phyloP scores from a whole-genome alignment of 2,888 invertebrate species.

The Agrenia bidenticulata region DNA sequence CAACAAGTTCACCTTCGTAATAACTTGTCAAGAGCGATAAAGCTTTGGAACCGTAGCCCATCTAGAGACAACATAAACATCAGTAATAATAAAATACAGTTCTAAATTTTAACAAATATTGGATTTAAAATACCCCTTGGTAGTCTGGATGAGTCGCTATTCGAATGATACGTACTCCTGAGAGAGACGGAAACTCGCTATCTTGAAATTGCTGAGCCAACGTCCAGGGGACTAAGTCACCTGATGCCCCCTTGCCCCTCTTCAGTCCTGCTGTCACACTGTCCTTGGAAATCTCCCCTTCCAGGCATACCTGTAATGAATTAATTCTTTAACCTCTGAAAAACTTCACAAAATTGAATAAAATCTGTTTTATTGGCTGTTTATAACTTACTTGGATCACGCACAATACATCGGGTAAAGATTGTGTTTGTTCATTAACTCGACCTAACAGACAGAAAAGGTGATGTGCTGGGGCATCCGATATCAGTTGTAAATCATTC shows the following conservation, averaged over 20 bases:
- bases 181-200: slow-evolving; percentile 83
- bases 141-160: slow-evolving; percentile 99
- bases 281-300: slow-evolving; percentile 65
- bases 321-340: neutral
- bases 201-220: slow-evolving; percentile 95
- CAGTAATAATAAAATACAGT: too few relatives aligned
- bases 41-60: slow-evolving; percentile 95
- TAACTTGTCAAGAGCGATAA: slow-evolving; percentile 81
- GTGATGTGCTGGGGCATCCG: slow-evolving; percentile 98
- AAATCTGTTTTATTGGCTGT: neutral
- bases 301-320: slow-evolving; percentile 62
- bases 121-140: slow-evolving; percentile 81
- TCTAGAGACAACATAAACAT: slow-evolving; percentile 66
- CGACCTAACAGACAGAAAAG: slow-evolving; percentile 90
- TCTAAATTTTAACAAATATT: too few relatives aligned
- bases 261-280: slow-evolving; percentile 77
- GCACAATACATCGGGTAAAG: slow-evolving; percentile 88
- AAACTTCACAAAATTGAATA: neutral
- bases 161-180: slow-evolving; percentile 87
- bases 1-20: slow-evolving; percentile 77
- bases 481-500: slow-evolving; percentile 96
- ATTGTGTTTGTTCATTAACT: slow-evolving; percentile 67
- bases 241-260: slow-evolving; percentile 85
- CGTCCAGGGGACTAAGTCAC: slow-evolving; percentile 98
- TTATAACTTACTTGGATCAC: slow-evolving; percentile 70